phyloP scores from a whole-genome alignment of 2,888 invertebrate genomes.

The Dinocampus coccinellae region DNA sequence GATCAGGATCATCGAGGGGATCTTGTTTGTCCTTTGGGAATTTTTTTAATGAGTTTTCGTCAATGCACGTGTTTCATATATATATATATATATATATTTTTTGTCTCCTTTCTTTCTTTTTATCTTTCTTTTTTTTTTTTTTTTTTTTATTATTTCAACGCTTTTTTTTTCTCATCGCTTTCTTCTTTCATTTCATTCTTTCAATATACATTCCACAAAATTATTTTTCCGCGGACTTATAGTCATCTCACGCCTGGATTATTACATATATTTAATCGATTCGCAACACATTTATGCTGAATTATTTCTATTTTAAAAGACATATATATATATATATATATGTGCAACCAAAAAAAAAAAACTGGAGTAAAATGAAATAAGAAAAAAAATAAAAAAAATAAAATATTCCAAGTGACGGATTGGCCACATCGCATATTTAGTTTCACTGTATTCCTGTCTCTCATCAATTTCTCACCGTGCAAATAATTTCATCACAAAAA shows the following conservation, averaged over 20 bases:
- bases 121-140: background rate
- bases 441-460: slow-evolving; percentile 67
- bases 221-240: slow-evolving; percentile 23
- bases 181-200: no score
- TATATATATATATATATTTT: background rate
- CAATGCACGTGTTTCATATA: slow-evolving; percentile 28
- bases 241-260: slow-evolving; percentile 30
- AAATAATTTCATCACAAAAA: slow-evolving; percentile 37
- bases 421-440: slow-evolving; percentile 68
- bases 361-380: no score
- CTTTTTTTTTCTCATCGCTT: no score
- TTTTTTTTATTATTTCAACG: background rate
- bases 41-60: slow-evolving; percentile 62
- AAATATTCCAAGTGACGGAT: slow-evolving; percentile 62
- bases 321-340: slow-evolving; percentile 12
- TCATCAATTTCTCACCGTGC: slow-evolving; percentile 66
- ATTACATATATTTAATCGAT: slow-evolving; percentile 49
- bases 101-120: background rate
- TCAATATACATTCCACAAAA: background rate
- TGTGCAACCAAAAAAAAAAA: no score
- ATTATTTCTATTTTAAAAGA: slow-evolving; percentile 36
- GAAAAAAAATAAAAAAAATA: no score
- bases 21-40: slow-evolving; percentile 52
- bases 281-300: slow-evolving; percentile 44
- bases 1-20: slow-evolving; percentile 63